Base-by-base conservation (phyloP, 2,113 vertebrate species). In the Brachirus orientalis region DNA sequence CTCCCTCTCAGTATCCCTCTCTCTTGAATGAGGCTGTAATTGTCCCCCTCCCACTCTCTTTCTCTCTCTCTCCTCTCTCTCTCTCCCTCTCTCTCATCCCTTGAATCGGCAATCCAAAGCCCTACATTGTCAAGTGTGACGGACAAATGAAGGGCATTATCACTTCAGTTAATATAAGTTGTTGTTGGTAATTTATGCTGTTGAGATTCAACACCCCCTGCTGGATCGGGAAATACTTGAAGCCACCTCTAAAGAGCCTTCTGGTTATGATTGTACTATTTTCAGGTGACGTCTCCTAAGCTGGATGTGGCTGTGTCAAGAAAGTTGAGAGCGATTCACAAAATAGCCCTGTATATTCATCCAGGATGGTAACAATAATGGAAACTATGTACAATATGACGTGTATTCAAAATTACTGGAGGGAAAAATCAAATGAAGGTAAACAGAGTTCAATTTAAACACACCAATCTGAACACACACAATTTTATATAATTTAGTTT, bases 61-160 rank as follows among this genome's bases (percentile, higher is more conserved):
- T 59, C 43, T 22, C 17, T 69, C 65, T n/a, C 66, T 58, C 44
- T 9, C 60, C 52, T 22, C 45, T 69, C 51, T 38, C 66, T 66
- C 51, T 71, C 61, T 53, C 35, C n/a, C n/a, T n/a, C 14, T 59
- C 43, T 22, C 17, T 69, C 65, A 61, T 50, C 51, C 33, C 67
- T 53, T 70, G 62, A 82, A 52, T 76, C 63, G 79, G 61, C 6
- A 64, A 22, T 51, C 55, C 50, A 59, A 51, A 75, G 50, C 16
- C 44, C 60, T 53, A 16, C 54, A 73, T 64, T 76, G 66, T 72
- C 80, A 54, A 46, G 53, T 53, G 13, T 63, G 69, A 82, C 68
- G 64, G 47, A 74, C 52, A 57, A 79, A 72, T 73, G 66, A 47
- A 20, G 43, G 71, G 40, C 56, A 60, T 63, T 77, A 68, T 86